phyloP scores from a whole-genome alignment of 2,797 vertebrate species.

The Chaetodon trifasciatus region DNA sequence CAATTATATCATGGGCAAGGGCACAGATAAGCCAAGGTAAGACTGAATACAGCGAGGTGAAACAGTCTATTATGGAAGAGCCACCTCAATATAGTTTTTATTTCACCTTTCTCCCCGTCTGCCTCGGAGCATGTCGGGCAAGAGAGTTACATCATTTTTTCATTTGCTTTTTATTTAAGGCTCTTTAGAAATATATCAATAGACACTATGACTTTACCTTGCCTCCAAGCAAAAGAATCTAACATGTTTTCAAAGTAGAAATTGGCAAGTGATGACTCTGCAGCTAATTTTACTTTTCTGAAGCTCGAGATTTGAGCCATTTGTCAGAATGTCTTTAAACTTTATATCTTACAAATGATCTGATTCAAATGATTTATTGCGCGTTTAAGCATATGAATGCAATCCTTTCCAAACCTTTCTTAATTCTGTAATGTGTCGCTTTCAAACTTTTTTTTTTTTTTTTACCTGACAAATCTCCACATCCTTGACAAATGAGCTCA shows the following conservation, averaged over 20 bases:
- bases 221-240: constrained; percentile 35
- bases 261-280: constrained; percentile 52
- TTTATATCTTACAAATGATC: constrained; percentile 17
- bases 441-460: background rate
- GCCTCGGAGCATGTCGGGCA: constrained; percentile 66
- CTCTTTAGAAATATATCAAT: constrained; percentile 71
- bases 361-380: constrained; percentile 26
- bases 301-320: constrained; percentile 14
- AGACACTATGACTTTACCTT: constrained; percentile 43
- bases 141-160: constrained; percentile 68
- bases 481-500: background rate
- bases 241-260: constrained; percentile 53
- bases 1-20: constrained; percentile 76
- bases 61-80: constrained; percentile 75
- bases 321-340: constrained; percentile 22
- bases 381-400: background rate
- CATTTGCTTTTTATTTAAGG: constrained; percentile 65
- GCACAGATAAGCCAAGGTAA: constrained; percentile 78
- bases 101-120: constrained; percentile 73
- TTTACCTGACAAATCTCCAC: background rate
- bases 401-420: background rate
- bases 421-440: background rate
- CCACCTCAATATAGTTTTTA: constrained; percentile 65
- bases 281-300: constrained; percentile 40
- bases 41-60: constrained; percentile 72